Percentiles rank a stretch among this genome's conserved stretches.
Evolutionary conservation across 1,140 invertebrate species (phyloP).

Genomic region (Drosophila jambulina): DNA sequence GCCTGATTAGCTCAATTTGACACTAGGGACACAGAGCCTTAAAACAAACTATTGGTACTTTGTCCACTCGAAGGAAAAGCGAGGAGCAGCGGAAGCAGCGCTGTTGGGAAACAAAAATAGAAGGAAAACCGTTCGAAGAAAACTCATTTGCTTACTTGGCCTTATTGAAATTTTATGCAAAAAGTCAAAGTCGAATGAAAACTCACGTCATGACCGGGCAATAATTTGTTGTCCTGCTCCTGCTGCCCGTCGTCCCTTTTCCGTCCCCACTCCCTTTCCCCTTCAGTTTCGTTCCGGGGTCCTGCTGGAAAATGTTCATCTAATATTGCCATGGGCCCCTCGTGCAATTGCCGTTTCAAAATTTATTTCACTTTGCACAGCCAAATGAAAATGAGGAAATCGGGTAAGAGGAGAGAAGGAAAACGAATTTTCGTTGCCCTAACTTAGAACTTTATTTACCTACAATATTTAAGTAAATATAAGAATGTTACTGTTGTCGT

Average conservation of each 20-base stretch:
- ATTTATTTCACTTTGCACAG: conserved; percentile 80
- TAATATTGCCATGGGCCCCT: conserved; percentile 69
- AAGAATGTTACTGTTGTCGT: no score
- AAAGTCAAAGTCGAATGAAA: conserved; percentile 59
- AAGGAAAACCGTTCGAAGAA: conserved; percentile 40
- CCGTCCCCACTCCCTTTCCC: neutral
- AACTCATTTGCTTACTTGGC: conserved; percentile 58
- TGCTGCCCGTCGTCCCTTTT: neutral
- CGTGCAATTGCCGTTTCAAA: conserved; percentile 74
- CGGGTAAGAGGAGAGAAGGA: neutral
- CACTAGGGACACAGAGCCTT: conserved; percentile 33
- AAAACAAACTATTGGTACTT: conserved; percentile 67
- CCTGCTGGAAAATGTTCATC: conserved; percentile 68
- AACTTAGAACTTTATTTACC: neutral
- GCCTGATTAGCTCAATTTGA: conserved; percentile 57
- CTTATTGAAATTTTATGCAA: conserved; percentile 76
- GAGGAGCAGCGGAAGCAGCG: neutral
- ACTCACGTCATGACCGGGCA: conserved; percentile 81
- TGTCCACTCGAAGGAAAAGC: neutral
- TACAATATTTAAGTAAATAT: no score
- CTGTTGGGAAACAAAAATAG: neutral
- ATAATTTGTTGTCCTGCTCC: conserved; percentile 69
- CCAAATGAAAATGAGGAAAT: conserved; percentile 73
- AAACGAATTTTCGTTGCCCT: conserved; percentile 22
- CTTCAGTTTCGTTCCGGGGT: conserved; percentile 14